These are phyloP conservation scores for Ectemnius lituratus DNA, from an alignment of 2,888 invertebrate genomes.

Conservation along the genomic window DNA sequence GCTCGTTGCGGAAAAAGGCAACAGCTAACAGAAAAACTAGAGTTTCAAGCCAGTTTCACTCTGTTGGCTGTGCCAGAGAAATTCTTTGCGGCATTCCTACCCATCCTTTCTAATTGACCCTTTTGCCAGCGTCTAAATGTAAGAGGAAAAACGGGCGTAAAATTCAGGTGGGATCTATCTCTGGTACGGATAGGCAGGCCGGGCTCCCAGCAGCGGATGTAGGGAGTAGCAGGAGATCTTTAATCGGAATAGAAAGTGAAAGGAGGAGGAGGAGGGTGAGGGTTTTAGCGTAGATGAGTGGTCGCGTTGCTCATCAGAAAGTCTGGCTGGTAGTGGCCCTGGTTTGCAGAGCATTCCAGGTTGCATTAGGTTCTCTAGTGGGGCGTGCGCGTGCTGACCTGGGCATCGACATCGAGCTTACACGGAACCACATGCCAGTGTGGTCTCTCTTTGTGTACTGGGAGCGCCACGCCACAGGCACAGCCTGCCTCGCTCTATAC, in stretches of 20 bases:
- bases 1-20: conserved; percentile 1
- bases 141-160: conserved; percentile 26
- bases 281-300: too few relatives aligned
- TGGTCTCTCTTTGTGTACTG: conserved; percentile 60
- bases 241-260: too few relatives aligned
- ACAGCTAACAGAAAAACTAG: not conserved
- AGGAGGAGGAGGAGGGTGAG: too few relatives aligned
- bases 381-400: conserved; percentile 37
- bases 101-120: too few relatives aligned
- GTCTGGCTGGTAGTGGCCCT: too few relatives aligned
- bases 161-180: too few relatives aligned
- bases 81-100: not conserved
- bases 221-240: too few relatives aligned
- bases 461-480: not conserved
- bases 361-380: conserved; percentile 13
- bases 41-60: not conserved
- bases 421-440: conserved; percentile 57
- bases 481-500: conserved; percentile 41
- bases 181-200: too few relatives aligned
- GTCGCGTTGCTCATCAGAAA: too few relatives aligned
- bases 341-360: conserved; percentile 8
- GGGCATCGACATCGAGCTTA: conserved; percentile 58
- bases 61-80: not conserved
- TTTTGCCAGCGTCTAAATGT: not conserved
- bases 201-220: too few relatives aligned